These are phyloP conservation scores for Mus caroli DNA, from an alignment of 2,797 vertebrate species.

Conservation along the genomic window DNA sequence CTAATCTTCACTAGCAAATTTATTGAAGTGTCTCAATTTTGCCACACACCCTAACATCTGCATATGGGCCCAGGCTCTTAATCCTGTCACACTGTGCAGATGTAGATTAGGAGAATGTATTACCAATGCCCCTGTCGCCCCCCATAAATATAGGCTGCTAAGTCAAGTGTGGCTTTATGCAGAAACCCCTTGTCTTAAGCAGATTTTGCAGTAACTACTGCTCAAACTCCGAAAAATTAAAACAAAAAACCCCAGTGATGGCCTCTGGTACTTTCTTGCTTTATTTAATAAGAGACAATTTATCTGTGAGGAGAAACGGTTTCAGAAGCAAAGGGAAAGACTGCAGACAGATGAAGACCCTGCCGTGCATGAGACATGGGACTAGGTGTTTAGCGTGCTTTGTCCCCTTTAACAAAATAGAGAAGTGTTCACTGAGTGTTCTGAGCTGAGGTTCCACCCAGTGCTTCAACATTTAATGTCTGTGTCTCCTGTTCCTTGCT, in stretches of 20 bases:
- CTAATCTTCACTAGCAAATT: slow-evolving; percentile 85
- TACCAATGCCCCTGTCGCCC: slow-evolving; percentile 88
- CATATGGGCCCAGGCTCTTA: slow-evolving; percentile 87
- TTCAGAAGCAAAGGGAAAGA: background rate
- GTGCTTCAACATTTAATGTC: background rate
- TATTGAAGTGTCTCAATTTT: slow-evolving; percentile 87
- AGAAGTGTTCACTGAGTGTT: slow-evolving; percentile 79
- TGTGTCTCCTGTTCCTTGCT: background rate
- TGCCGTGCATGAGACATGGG: background rate
- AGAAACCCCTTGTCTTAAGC: slow-evolving; percentile 82
- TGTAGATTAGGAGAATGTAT: slow-evolving; percentile 90
- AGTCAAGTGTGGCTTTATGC: slow-evolving; percentile 87
- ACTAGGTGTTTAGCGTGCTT: background rate
- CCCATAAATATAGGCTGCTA: slow-evolving; percentile 88
- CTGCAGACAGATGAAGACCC: background rate
- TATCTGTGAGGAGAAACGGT: slow-evolving; percentile 86
- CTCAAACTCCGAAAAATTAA: slow-evolving; percentile 73
- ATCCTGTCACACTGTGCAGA: slow-evolving; percentile 87
- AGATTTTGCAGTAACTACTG: slow-evolving; percentile 82
- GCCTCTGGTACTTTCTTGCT: slow-evolving; percentile 74
- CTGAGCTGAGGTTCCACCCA: background rate
- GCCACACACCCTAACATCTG: slow-evolving; percentile 85
- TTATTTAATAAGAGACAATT: slow-evolving; percentile 85
- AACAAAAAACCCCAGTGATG: slow-evolving; percentile 22
- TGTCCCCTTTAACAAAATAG: slow-evolving; percentile 5